Conservation (phyloP, 1,140 invertebrate genomes). For the Aphidius ervi region DNA sequence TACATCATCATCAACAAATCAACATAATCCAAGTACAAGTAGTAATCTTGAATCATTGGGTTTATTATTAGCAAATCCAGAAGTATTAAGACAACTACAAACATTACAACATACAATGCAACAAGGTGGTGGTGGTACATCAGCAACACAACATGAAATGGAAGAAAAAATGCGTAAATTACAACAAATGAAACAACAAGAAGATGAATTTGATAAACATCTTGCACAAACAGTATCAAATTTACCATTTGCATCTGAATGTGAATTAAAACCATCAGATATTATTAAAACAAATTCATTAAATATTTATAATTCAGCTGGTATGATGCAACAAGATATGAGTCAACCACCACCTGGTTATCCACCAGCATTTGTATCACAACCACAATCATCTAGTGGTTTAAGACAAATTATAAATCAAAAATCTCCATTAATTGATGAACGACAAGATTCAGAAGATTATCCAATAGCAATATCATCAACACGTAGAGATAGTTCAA, state of each 20-base stretch:
- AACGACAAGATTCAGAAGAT: slow-evolving; percentile 35
- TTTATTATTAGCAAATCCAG: slow-evolving; percentile 47
- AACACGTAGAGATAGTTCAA: slow-evolving; percentile 45
- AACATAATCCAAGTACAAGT: slow-evolving; percentile 37
- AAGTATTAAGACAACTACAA: slow-evolving; percentile 65
- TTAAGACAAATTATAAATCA: slow-evolving; percentile 31
- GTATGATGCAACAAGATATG: slow-evolving; percentile 52
- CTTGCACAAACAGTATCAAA: slow-evolving; percentile 66
- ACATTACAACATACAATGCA: slow-evolving; percentile 64
- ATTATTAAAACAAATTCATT: slow-evolving; percentile 45
- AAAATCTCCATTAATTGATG: slow-evolving; percentile 47
- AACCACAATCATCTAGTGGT: slow-evolving; percentile 28
- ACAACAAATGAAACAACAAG: slow-evolving; percentile 70
- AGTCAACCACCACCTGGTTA: slow-evolving; percentile 58
- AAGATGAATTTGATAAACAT: slow-evolving; percentile 77
- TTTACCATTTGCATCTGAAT: slow-evolving; percentile 65
- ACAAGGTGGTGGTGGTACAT: slow-evolving; percentile 43
- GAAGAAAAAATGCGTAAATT: slow-evolving; percentile 69
- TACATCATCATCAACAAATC: slow-evolving; percentile 28
- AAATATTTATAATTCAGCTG: slow-evolving; percentile 39
- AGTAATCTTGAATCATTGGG: slow-evolving; percentile 48
- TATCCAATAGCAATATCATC: slow-evolving; percentile 24
- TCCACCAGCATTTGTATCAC: slow-evolving; percentile 45
- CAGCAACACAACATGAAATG: slow-evolving; percentile 57
- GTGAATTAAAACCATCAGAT: slow-evolving; percentile 60